Evolutionary conservation across 2,888 invertebrate species (phyloP).

Genomic region (Orchesellides sinensis): DNA sequence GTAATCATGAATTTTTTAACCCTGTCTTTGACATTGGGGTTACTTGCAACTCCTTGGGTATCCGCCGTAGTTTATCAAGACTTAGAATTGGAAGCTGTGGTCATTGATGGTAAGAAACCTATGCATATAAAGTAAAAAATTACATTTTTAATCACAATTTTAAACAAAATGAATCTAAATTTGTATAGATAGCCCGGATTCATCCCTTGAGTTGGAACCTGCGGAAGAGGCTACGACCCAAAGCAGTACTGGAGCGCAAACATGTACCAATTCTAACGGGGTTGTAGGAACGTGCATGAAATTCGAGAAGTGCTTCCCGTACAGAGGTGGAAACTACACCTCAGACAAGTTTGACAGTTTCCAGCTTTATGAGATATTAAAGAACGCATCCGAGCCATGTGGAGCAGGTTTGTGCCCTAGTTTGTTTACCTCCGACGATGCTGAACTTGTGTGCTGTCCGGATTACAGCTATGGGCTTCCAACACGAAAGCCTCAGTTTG

Average conservation of each 20-base stretch:
- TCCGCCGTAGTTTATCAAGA: conserved; percentile 49
- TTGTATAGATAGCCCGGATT: conserved; percentile 25
- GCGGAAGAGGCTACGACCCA: conserved; percentile 20
- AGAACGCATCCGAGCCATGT: conserved; percentile 31
- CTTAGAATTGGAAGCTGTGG: conserved; percentile 30
- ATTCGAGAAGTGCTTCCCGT: conserved; percentile 61
- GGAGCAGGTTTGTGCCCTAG: conserved; percentile 10
- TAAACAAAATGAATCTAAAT: not conserved
- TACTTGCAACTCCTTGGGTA: conserved; percentile 47
- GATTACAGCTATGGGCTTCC: conserved; percentile 37
- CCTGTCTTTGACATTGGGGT: conserved; percentile 17
- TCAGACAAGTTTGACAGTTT: conserved; percentile 18
- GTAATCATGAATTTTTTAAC: conserved; percentile 7
- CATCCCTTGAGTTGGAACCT: conserved; percentile 4
- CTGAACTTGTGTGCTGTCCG: conserved; percentile 50
- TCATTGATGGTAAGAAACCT: conserved; percentile 59
- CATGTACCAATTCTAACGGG: conserved; percentile 32
- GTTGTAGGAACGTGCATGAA: conserved; percentile 48
- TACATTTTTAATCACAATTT: not conserved
- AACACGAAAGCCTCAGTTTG: conserved; percentile 52
- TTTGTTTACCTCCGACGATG: not conserved
- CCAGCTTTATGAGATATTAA: conserved; percentile 39
- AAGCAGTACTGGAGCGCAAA: not conserved
- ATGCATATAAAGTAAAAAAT: too few relatives aligned
- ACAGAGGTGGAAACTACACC: not conserved